Percentiles rank a stretch among this genome's conserved stretches.
Evolutionary conservation across 2,888 invertebrate genomes (phyloP).

Genomic region (Lamellibrachia satsuma): DNA sequence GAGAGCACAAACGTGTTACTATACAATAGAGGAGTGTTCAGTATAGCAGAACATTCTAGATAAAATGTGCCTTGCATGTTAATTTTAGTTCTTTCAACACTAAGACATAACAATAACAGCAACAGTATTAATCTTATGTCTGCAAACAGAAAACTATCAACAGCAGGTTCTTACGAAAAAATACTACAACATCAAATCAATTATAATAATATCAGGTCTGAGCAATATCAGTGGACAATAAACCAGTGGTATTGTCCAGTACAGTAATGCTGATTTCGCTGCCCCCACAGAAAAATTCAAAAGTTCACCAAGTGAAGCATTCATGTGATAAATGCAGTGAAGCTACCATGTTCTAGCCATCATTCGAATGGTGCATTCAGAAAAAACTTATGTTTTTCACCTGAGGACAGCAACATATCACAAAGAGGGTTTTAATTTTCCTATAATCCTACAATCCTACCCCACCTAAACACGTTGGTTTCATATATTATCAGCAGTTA

Average conservation of each 20-base stretch:
- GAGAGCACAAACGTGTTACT: background rate
- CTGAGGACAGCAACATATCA: background rate
- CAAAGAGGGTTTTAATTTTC: background rate
- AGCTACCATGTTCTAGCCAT: background rate
- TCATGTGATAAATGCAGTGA: background rate
- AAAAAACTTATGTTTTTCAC: background rate
- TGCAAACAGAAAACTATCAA: background rate
- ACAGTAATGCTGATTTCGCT: background rate
- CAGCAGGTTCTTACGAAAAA: background rate
- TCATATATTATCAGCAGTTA: background rate
- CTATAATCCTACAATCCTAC: too few relatives aligned
- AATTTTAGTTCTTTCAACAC: background rate
- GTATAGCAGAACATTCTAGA: background rate
- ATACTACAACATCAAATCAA: background rate
- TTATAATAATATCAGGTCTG: too few relatives aligned
- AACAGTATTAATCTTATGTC: background rate
- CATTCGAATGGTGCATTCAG: background rate
- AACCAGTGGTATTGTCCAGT: background rate
- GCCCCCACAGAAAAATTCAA: background rate
- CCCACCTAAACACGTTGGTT: background rate
- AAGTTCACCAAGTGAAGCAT: background rate
- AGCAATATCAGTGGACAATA: background rate
- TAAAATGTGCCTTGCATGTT: background rate
- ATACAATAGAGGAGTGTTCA: background rate
- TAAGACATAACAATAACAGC: background rate